These are phyloP conservation scores for Ctenodactylus gundi DNA, from an alignment of 2,113 vertebrate genomes.

Conservation along the genomic window DNA sequence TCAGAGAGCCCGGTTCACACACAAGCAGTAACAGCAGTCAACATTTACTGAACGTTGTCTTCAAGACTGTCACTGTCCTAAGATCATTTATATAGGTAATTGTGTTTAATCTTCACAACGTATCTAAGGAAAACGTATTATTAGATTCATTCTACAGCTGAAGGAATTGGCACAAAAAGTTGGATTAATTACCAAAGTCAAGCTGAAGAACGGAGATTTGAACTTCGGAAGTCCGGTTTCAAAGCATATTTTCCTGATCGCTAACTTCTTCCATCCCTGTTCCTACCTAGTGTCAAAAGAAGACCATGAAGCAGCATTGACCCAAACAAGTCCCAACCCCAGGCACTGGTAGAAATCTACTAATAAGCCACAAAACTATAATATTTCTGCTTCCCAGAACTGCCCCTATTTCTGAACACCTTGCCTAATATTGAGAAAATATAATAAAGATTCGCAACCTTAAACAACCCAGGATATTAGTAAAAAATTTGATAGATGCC, in stretches of 20 bases:
- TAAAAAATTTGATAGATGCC: constrained; percentile 39
- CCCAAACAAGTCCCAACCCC: neutral
- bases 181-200: neutral
- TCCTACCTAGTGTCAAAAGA: neutral
- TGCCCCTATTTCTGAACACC: neutral
- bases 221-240: neutral
- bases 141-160: neutral
- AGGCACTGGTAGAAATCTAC: neutral
- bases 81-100: neutral
- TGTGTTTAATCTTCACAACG: neutral
- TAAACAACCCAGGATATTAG: neutral
- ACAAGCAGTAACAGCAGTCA: neutral
- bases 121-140: neutral
- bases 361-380: neutral
- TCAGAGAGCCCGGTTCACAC: neutral
- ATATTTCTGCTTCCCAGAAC: neutral
- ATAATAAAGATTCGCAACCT: constrained; percentile 24
- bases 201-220: neutral
- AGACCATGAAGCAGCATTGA: neutral
- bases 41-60: neutral
- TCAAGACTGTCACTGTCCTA: neutral
- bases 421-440: constrained; percentile 17
- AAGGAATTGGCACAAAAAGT: neutral
- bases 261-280: neutral
- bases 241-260: neutral